Percentiles rank a stretch among this genome's conserved stretches.
Conservation (phyloP, 2,888 invertebrate species). For the Phymatocera aterrima region DNA sequence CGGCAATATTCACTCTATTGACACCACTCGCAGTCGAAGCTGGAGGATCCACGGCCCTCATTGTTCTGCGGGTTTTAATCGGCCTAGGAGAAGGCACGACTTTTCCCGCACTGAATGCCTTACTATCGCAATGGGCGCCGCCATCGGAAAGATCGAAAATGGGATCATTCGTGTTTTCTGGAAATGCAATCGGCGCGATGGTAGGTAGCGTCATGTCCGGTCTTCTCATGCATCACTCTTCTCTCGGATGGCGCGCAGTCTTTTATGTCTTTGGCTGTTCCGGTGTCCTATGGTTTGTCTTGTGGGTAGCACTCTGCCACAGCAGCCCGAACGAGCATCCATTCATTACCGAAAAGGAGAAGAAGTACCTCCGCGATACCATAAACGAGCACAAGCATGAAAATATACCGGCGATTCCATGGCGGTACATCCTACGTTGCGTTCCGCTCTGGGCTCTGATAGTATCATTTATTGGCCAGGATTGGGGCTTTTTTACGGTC, state of each 20-base stretch:
- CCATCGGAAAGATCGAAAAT: constrained; percentile 86
- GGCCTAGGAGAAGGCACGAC: constrained; percentile 92
- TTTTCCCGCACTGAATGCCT: constrained; percentile 88
- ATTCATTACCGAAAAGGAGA: constrained; percentile 70
- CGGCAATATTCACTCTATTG: constrained; percentile 87
- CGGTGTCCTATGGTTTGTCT: constrained; percentile 85
- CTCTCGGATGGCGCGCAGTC: constrained; percentile 84
- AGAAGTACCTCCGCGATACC: constrained; percentile 65
- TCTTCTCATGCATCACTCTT: constrained; percentile 79
- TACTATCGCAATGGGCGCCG: constrained; percentile 90
- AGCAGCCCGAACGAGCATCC: constrained; percentile 72
- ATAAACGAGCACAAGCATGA: constrained; percentile 53
- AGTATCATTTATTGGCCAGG: constrained; percentile 75
- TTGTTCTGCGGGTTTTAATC: constrained; percentile 86
- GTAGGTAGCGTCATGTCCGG: constrained; percentile 83
- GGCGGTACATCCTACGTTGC: constrained; percentile 68
- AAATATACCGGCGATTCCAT: constrained; percentile 68
- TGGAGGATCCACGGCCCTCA: constrained; percentile 83
- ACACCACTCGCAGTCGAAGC: constrained; percentile 84
- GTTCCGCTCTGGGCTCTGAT: constrained; percentile 68
- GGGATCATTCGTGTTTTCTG: constrained; percentile 88
- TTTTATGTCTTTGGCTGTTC: constrained; percentile 88
- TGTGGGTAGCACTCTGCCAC: constrained; percentile 77
- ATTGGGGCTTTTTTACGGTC: constrained; percentile 85
- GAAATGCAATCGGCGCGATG: constrained; percentile 84